A percentile compares a stretch with the other conserved stretches of the same genome.
Conservation (phyloP, 1,140 invertebrate species). For the Eurosta solidaginis region DNA sequence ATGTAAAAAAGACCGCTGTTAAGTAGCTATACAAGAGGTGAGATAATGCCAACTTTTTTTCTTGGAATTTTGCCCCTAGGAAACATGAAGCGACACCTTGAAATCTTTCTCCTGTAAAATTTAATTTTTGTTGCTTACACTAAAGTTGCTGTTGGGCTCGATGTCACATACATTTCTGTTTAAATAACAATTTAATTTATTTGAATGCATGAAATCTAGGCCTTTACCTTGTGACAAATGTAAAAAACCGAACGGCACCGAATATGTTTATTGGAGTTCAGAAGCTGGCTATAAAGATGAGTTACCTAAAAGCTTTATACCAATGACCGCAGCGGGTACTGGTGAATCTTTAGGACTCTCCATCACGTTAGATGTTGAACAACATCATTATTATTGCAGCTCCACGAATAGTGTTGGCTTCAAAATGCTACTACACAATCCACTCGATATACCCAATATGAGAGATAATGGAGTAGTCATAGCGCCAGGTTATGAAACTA, state of each 20-base stretch:
- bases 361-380: slow-evolving; percentile 70
- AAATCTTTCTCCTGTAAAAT: no score
- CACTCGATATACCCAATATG: slow-evolving; percentile 76
- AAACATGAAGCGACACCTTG: no score
- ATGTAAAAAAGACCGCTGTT: no score
- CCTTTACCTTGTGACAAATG: background rate
- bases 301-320: slow-evolving; percentile 63
- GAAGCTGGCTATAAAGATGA: slow-evolving; percentile 68
- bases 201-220: background rate
- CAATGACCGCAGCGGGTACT: slow-evolving; percentile 65
- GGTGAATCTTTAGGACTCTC: slow-evolving; percentile 72
- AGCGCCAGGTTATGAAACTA: slow-evolving; percentile 69
- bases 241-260: background rate
- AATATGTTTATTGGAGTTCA: slow-evolving; percentile 71
- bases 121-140: no score
- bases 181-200: background rate
- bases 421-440: slow-evolving; percentile 72
- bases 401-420: slow-evolving; percentile 76
- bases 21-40: no score
- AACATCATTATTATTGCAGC: slow-evolving; percentile 76
- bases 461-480: slow-evolving; percentile 72
- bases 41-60: no score
- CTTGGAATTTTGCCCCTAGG: no score
- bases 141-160: no score
- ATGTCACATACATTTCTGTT: background rate